Base-by-base conservation (phyloP, 2,888 invertebrate species). In the Rhynchonema sp. region DNA sequence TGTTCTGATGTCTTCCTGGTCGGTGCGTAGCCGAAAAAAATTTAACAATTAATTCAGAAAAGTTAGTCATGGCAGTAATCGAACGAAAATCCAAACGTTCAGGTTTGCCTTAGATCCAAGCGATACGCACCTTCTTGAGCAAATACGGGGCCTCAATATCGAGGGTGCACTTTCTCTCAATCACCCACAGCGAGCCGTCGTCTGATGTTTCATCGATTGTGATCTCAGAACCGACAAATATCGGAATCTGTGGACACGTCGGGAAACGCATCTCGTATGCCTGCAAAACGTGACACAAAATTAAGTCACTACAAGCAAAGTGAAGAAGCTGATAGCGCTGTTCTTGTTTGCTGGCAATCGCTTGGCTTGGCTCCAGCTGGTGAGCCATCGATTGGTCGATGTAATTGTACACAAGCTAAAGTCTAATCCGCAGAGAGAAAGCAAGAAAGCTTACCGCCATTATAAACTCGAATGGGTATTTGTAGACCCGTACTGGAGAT, bases 211-310 rank as follows among this genome's bases (percentile, higher is more conserved):
- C 82, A 71, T 92, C 89, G 57, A 81, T 81, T 2, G 82, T 80
- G 64, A 88, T 82, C 67, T 84, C 83, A 73, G 89, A 88, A 58
- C 88, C 88, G 49, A 89, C 78, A 69, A 92, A 90, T 63, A 92
- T 87, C 38, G 92, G 92, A 73, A 92, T 91, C 80, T 90, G 86
- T 29, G 87, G 84, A 73, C 91, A 91, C 61, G 81, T 86, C 26
- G 92, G 92, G 76, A 92, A 92, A 65, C 92, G 82, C 70, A 84
- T 82, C 77, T 91, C 87, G 75, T 92, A 92, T 3, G 92, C 91
- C 90, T 91, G 76, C 0, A 73, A 61, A 23, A 30, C 22, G 3
- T n/a, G n/a, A n/a, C n/a, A n/a, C n/a, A n/a, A n/a, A n/a, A n/a
- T n/a, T n/a, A n/a, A n/a, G n/a, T n/a, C n/a, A n/a, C n/a, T n/a